A percentile compares a stretch with the other conserved stretches of the same genome.
These are phyloP conservation scores for Aegotheles bennettii DNA, from an alignment of 2,113 vertebrate genomes.

Conservation along the genomic window DNA sequence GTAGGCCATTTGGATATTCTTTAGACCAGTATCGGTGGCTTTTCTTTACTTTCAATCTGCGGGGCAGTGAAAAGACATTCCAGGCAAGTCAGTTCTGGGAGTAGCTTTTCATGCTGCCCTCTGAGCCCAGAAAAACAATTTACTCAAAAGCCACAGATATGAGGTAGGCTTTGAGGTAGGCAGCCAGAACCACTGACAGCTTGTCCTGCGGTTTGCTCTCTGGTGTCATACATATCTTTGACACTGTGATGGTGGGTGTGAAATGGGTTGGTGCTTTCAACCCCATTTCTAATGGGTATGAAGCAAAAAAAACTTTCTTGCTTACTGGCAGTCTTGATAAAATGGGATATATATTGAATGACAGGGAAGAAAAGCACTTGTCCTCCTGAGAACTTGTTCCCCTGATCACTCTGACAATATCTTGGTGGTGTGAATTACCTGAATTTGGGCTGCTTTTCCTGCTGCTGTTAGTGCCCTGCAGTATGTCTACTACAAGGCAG, in stretches of 20 bases:
- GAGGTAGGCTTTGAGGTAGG: not conserved
- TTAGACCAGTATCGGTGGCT: not conserved
- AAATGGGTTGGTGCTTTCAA: not conserved
- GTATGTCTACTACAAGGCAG: not conserved
- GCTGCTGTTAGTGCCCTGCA: not conserved
- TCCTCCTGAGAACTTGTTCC: not conserved
- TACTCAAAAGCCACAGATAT: not conserved
- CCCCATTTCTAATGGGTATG: not conserved
- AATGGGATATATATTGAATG: not conserved
- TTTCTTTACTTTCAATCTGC: not conserved
- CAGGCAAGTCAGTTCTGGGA: not conserved
- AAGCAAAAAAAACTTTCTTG: not conserved
- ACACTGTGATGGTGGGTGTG: not conserved
- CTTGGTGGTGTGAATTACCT: not conserved
- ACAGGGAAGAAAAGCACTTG: not conserved
- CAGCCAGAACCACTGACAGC: not conserved
- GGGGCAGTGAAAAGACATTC: not conserved
- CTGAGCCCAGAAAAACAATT: not conserved
- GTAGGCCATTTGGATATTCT: not conserved
- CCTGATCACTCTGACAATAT: not conserved
- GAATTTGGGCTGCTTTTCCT: not conserved
- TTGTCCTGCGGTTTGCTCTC: not conserved
- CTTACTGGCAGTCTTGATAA: not conserved
- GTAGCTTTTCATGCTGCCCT: not conserved
- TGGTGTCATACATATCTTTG: fast-evolving